phyloP scores from a whole-genome alignment of 2,888 invertebrate species.

The Ptilodon capucinus region DNA sequence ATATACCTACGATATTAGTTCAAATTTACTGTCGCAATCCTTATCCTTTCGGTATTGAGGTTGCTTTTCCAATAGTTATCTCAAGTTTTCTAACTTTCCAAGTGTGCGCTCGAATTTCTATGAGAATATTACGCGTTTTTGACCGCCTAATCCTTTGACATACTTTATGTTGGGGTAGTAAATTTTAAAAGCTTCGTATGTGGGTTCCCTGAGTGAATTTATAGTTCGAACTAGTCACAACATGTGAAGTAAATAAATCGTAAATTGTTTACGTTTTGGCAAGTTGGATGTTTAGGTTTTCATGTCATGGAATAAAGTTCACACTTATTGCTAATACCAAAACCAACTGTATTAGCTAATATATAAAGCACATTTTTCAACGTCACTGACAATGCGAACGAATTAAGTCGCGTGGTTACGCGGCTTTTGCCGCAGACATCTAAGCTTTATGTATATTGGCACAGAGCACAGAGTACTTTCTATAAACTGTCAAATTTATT shows the following conservation, averaged over 20 bases:
- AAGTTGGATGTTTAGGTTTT: neutral
- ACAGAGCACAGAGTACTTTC: too few species aligned
- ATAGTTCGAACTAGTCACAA: slow-evolving; percentile 21
- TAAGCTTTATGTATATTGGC: too few species aligned
- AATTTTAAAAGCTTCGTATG: slow-evolving; percentile 17
- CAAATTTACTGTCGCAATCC: too few species aligned
- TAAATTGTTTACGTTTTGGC: slow-evolving; percentile 9
- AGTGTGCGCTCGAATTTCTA: neutral
- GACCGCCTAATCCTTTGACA: slow-evolving; percentile 10
- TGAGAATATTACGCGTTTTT: slow-evolving; percentile 16
- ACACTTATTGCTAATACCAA: too few species aligned
- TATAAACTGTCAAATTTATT: too few species aligned
- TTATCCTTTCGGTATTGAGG: neutral
- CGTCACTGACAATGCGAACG: too few species aligned
- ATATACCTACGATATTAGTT: too few species aligned
- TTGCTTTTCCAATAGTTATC: neutral
- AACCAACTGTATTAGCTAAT: too few species aligned
- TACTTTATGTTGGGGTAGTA: slow-evolving; percentile 23
- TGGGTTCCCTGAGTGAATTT: slow-evolving; percentile 8
- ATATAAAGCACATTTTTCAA: too few species aligned
- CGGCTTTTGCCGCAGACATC: too few species aligned
- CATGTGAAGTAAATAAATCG: slow-evolving; percentile 14
- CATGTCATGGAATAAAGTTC: too few species aligned
- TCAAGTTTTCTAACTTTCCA: neutral
- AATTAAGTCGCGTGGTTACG: too few species aligned